phyloP scores from a whole-genome alignment of 2,113 vertebrate species.

The Otocyon megalotis region DNA sequence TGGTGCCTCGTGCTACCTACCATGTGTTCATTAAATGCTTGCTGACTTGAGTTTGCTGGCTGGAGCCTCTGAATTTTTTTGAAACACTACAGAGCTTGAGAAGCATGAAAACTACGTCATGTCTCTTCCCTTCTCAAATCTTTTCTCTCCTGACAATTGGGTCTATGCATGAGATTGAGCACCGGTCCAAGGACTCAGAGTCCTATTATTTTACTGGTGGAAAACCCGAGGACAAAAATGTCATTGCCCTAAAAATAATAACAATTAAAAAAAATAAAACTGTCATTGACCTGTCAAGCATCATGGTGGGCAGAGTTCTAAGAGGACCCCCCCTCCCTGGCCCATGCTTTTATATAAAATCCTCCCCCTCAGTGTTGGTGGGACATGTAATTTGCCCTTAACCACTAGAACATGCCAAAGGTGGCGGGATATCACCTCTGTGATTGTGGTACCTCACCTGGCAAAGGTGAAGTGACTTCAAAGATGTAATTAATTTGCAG shows the following conservation, averaged over 20 bases:
- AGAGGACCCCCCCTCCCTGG: not conserved
- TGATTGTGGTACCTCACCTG: not conserved
- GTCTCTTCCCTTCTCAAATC: not conserved
- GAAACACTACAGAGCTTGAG: slow-evolving; percentile 15
- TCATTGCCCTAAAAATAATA: not conserved
- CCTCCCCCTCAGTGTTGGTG: not conserved
- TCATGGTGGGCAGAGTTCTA: not conserved
- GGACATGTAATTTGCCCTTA: not conserved
- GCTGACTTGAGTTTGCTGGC: not conserved
- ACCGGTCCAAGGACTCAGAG: not conserved
- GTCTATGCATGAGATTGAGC: not conserved
- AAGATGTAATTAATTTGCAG: not conserved
- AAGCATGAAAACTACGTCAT: not conserved
- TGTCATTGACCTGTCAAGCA: not conserved
- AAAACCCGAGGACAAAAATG: slow-evolving; percentile 1
- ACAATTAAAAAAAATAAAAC: not conserved
- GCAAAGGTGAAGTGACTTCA: not conserved
- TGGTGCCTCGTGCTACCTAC: not conserved
- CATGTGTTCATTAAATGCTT: not conserved
- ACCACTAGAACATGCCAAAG: not conserved
- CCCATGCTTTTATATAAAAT: not conserved
- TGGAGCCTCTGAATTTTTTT: not conserved
- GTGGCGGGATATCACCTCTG: not conserved
- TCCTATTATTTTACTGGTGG: not conserved
- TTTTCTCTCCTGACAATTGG: not conserved